Percentiles rank a stretch among this genome's conserved stretches.
These are phyloP conservation scores for Falco rusticolus DNA, from an alignment of 2,797 vertebrate species.

Conservation along the genomic window DNA sequence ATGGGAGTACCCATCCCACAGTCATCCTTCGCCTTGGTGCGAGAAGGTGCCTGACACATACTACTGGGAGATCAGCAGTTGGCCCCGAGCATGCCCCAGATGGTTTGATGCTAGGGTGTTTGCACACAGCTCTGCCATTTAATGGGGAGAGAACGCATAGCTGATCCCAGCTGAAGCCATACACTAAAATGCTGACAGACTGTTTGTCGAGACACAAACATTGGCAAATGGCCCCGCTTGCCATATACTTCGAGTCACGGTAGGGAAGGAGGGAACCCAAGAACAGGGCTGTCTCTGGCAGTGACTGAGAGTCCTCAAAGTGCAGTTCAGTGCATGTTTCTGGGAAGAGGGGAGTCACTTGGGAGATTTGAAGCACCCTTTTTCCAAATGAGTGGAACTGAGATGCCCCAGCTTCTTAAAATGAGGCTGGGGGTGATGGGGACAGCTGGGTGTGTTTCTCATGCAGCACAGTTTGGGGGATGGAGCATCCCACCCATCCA, in stretches of 20 bases:
- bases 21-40: not conserved
- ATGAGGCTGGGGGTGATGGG: too few relatives aligned
- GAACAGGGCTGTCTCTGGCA: slow-evolving; percentile 44
- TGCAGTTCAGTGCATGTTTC: not conserved
- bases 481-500: not conserved
- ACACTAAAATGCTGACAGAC: slow-evolving; percentile 55
- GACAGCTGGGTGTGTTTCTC: accelerated
- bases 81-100: slow-evolving; percentile 43
- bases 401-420: not conserved
- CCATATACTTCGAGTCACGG: slow-evolving; percentile 27
- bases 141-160: slow-evolving; percentile 55
- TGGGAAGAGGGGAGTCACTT: not conserved
- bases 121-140: slow-evolving; percentile 67
- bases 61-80: slow-evolving; percentile 41
- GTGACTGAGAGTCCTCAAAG: not conserved
- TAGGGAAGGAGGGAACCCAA: not conserved
- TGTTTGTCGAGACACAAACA: slow-evolving; percentile 69
- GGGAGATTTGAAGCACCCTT: not conserved
- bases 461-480: not conserved
- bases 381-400: not conserved
- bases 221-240: slow-evolving; percentile 59
- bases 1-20: accelerated
- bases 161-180: slow-evolving; percentile 66
- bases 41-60: slow-evolving; percentile 19
- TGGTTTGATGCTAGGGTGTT: slow-evolving; percentile 59